Conservation (phyloP, 2,888 invertebrate species). For the Plutella xylostella region DNA sequence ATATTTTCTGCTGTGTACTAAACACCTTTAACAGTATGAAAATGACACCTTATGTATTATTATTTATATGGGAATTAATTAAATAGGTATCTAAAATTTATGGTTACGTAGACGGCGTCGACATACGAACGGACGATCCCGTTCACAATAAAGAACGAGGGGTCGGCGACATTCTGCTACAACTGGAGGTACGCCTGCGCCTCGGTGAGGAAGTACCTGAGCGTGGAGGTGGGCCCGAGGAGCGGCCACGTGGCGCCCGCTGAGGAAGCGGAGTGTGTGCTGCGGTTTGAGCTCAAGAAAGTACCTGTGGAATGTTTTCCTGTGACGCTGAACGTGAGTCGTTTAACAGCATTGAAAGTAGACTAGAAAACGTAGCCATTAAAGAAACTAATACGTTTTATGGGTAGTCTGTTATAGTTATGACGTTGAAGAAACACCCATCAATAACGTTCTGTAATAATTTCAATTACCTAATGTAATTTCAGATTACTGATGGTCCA, state of each 20-base stretch:
- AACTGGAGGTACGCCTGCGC: slow-evolving; percentile 44
- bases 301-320: slow-evolving; percentile 53
- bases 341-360: no score
- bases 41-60: no score
- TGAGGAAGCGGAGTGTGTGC: slow-evolving; percentile 35
- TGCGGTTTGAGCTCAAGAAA: slow-evolving; percentile 45
- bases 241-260: slow-evolving; percentile 46
- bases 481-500: slow-evolving; percentile 75
- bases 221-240: slow-evolving; percentile 42
- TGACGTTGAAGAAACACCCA: no score
- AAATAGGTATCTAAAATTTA: no score
- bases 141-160: slow-evolving; percentile 50
- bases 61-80: no score
- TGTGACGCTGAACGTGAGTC: slow-evolving; percentile 38
- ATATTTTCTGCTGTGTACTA: no score
- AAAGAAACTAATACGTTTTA: no score
- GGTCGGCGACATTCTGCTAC: slow-evolving; percentile 54
- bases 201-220: slow-evolving; percentile 47
- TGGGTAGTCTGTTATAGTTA: no score
- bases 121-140: slow-evolving; percentile 50
- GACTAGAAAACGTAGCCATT: no score
- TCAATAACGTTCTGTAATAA: no score
- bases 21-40: no score
- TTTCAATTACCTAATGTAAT: no score
- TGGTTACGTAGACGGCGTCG: slow-evolving; percentile 45